These are phyloP conservation scores for Capitulum mitella DNA, from an alignment of 2,888 invertebrate species.

Conservation along the genomic window DNA sequence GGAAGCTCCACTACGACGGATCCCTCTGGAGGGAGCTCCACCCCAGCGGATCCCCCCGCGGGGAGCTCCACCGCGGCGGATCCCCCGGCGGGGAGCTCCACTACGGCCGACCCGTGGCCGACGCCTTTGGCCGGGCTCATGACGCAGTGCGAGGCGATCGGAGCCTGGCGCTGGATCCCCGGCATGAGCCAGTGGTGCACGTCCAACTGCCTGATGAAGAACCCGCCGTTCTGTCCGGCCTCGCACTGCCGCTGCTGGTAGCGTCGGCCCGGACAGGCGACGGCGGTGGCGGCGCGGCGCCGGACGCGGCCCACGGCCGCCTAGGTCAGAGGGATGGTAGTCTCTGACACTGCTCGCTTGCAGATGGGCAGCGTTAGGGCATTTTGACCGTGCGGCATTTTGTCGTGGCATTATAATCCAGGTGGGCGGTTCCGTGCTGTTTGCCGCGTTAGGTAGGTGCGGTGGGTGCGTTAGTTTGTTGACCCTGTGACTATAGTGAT, in stretches of 20 bases:
- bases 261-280: no score
- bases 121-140: not conserved
- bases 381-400: no score
- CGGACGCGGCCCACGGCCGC: no score
- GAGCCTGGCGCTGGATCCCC: conserved; percentile 1
- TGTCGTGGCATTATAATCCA: no score
- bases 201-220: conserved; percentile 17
- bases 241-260: not conserved
- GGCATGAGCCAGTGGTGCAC: conserved; percentile 20
- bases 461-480: no score
- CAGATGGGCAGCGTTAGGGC: no score
- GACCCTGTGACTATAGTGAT: no score
- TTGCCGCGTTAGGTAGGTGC: no score
- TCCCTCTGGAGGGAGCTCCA: not conserved
- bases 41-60: not conserved
- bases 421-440: no score
- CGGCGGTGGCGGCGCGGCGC: not conserved
- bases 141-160: not conserved
- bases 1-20: no score
- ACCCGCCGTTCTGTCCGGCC: conserved; percentile 6
- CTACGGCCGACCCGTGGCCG: not conserved
- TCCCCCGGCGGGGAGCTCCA: not conserved
- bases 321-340: no score
- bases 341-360: no score
- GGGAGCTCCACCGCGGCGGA: not conserved